Evolutionary conservation across 2,113 vertebrate genomes (phyloP).

Genomic region (Pollimyrus isidori): DNA sequence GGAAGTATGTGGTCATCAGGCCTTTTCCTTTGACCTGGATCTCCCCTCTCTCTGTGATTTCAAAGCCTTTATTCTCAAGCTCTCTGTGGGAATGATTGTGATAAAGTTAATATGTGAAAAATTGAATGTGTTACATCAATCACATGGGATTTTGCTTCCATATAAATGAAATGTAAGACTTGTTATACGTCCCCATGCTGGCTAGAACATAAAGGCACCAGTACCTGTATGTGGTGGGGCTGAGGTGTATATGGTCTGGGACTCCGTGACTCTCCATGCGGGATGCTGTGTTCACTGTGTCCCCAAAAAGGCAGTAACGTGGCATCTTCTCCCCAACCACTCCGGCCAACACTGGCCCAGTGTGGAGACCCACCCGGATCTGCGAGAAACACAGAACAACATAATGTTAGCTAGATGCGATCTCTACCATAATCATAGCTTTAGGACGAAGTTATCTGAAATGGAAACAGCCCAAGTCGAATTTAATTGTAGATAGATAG

Average conservation of each 20-base stretch:
- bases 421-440: background rate
- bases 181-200: background rate
- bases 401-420: background rate
- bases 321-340: conserved; percentile 71
- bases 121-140: background rate
- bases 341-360: conserved; percentile 57
- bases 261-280: conserved; percentile 64
- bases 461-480: background rate
- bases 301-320: conserved; percentile 62
- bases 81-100: conserved; percentile 39
- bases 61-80: conserved; percentile 59
- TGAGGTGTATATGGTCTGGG: conserved; percentile 61
- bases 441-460: background rate
- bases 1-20: conserved; percentile 67
- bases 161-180: background rate
- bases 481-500: background rate
- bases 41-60: conserved; percentile 57
- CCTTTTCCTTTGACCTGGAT: conserved; percentile 73
- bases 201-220: background rate
- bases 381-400: conserved; percentile 23
- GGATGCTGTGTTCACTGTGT: conserved; percentile 66
- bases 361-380: conserved; percentile 65
- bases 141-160: background rate
- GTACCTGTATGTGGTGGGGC: conserved; percentile 52
- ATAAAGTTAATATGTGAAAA: background rate